A percentile compares a stretch with the other conserved stretches of the same genome.
phyloP scores from a whole-genome alignment of 2,113 vertebrate species.

The Solea solea region DNA sequence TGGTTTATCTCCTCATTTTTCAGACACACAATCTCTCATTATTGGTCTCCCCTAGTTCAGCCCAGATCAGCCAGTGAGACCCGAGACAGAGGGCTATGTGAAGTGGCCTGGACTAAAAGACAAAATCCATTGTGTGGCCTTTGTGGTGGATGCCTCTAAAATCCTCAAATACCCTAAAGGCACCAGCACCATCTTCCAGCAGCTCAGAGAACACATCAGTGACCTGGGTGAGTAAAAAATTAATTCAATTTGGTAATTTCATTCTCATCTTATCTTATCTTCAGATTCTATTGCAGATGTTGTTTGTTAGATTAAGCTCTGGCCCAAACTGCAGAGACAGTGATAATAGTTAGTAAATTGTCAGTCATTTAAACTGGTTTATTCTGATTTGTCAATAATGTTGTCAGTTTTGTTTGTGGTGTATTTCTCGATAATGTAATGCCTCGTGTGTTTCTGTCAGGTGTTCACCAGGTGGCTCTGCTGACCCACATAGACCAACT shows the following conservation, averaged over 20 bases:
- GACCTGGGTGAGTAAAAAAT: constrained; percentile 73
- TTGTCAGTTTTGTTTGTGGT: too few relatives aligned
- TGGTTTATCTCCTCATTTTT: background rate
- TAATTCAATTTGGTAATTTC: background rate
- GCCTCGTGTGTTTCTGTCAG: constrained; percentile 38
- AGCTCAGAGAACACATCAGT: constrained; percentile 76
- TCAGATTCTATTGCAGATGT: too few relatives aligned
- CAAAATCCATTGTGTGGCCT: constrained; percentile 79
- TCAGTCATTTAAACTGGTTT: too few relatives aligned
- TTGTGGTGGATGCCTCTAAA: constrained; percentile 72
- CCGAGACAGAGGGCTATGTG: constrained; percentile 67
- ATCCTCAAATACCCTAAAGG: constrained; percentile 57
- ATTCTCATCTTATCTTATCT: background rate
- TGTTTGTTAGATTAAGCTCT: too few relatives aligned
- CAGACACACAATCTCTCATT: background rate
- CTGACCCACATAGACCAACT: constrained; percentile 76
- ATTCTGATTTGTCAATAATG: too few relatives aligned
- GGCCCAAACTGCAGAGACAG: too few relatives aligned
- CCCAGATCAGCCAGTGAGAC: constrained; percentile 60
- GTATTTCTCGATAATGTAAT: background rate
- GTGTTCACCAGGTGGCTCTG: constrained; percentile 78
- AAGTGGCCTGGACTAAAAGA: constrained; percentile 66
- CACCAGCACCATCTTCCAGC: constrained; percentile 58
- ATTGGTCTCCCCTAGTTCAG: constrained; percentile 60
- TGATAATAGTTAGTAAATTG: too few relatives aligned